These are phyloP conservation scores for Paralvinella palmiformis DNA, from an alignment of 1,140 invertebrate genomes.

Conservation along the genomic window DNA sequence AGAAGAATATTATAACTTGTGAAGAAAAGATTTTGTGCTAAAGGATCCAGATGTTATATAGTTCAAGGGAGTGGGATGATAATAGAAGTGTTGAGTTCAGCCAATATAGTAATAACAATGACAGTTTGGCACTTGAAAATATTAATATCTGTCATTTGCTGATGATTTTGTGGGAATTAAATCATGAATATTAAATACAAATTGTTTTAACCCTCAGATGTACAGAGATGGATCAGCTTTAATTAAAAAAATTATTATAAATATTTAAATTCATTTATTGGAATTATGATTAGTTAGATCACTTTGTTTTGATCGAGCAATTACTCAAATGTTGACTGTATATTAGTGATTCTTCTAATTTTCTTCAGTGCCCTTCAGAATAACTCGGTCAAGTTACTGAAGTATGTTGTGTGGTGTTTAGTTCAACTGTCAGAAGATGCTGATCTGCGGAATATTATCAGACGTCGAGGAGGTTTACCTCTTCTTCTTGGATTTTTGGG, in stretches of 20 bases:
- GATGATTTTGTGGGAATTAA: too few species aligned
- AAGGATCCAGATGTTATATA: too few species aligned
- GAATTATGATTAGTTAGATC: not conserved
- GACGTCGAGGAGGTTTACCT: slow-evolving; percentile 47
- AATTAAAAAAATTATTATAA: too few species aligned
- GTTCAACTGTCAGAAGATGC: slow-evolving; percentile 46
- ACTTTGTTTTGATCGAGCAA: not conserved
- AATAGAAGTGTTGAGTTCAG: too few species aligned
- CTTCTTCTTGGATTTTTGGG: slow-evolving; percentile 46
- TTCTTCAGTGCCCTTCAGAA: slow-evolving; percentile 41
- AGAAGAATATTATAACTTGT: not conserved
- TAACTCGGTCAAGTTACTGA: slow-evolving; percentile 40
- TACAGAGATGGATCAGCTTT: not conserved
- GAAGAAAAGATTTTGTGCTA: too few species aligned
- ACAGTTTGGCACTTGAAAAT: too few species aligned
- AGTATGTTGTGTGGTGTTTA: slow-evolving; percentile 49
- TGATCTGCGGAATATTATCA: slow-evolving; percentile 46
- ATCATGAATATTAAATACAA: too few species aligned
- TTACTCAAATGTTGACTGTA: not conserved
- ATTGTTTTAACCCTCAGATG: not conserved
- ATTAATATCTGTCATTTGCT: too few species aligned
- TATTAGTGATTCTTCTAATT: not conserved
- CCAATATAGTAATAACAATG: too few species aligned
- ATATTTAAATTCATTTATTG: not conserved
- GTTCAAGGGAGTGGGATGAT: too few species aligned